Percentiles rank a stretch among this genome's conserved stretches.
phyloP scores from a whole-genome alignment of 2,888 invertebrate genomes.

The Epistrophe grossulariae region DNA sequence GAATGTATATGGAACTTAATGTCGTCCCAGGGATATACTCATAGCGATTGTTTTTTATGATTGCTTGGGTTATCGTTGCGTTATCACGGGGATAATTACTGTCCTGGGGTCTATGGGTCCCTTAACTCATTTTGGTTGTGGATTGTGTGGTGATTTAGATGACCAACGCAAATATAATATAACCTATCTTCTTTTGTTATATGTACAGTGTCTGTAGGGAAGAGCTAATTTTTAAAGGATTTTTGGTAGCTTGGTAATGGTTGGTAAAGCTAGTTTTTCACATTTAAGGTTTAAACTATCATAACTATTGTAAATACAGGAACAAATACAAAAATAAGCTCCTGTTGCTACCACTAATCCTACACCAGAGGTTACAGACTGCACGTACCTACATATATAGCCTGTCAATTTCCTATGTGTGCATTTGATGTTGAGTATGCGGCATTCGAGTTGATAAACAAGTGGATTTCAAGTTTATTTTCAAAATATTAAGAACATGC shows the following conservation, averaged over 20 bases:
- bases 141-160: conserved; percentile 69
- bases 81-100: conserved; percentile 82
- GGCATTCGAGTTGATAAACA: too few relatives aligned
- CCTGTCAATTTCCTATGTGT: too few relatives aligned
- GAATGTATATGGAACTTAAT: conserved; percentile 53
- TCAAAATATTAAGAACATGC: too few relatives aligned
- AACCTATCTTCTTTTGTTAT: conserved; percentile 41
- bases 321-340: too few relatives aligned
- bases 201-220: conserved; percentile 60
- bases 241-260: background rate
- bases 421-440: too few relatives aligned
- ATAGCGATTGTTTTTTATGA: conserved; percentile 73
- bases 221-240: conserved; percentile 34
- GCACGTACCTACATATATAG: too few relatives aligned
- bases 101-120: conserved; percentile 78
- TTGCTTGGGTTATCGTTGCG: conserved; percentile 79
- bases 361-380: too few relatives aligned
- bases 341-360: too few relatives aligned
- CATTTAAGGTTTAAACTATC: background rate
- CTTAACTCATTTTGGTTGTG: conserved; percentile 71
- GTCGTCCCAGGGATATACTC: conserved; percentile 72
- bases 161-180: conserved; percentile 56
- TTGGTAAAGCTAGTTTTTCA: background rate
- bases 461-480: too few relatives aligned
- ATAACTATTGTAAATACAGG: too few relatives aligned